Evolutionary conservation across 2,113 vertebrate genomes (phyloP).

Genomic region (Mus pahari): DNA sequence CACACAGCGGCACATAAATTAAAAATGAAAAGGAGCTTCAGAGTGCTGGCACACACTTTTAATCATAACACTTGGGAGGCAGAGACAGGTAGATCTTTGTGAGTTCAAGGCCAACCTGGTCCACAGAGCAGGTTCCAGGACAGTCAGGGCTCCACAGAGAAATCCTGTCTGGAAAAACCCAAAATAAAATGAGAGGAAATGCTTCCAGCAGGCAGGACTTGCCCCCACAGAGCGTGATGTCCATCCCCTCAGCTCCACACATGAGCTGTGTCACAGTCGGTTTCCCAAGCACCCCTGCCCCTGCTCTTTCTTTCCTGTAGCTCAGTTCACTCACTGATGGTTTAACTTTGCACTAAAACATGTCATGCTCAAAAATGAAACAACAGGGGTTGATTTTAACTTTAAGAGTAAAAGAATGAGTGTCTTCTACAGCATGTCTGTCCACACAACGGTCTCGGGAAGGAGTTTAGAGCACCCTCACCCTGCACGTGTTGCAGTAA

Average conservation of each 20-base stretch:
- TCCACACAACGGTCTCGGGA: neutral
- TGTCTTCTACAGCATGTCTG: neutral
- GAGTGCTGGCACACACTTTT: neutral
- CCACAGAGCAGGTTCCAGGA: neutral
- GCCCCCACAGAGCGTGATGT: too few species aligned
- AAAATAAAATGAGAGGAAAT: neutral
- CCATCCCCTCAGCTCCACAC: neutral
- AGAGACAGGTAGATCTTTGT: neutral
- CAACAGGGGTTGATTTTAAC: neutral
- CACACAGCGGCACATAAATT: neutral
- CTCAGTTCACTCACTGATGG: neutral
- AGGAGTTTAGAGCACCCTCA: neutral
- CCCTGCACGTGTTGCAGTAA: neutral
- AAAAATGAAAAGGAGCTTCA: neutral
- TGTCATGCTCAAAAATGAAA: neutral
- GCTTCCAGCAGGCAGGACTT: neutral
- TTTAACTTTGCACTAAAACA: neutral
- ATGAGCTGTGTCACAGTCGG: too few species aligned
- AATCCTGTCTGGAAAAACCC: neutral
- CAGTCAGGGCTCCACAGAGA: neutral
- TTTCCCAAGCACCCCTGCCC: fast-evolving
- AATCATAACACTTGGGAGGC: neutral
- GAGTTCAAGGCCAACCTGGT: neutral
- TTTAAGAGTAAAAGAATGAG: neutral
- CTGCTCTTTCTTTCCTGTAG: neutral